Conservation (phyloP, 2,797 vertebrate genomes). For the Rhadinocentrus ornatus region DNA sequence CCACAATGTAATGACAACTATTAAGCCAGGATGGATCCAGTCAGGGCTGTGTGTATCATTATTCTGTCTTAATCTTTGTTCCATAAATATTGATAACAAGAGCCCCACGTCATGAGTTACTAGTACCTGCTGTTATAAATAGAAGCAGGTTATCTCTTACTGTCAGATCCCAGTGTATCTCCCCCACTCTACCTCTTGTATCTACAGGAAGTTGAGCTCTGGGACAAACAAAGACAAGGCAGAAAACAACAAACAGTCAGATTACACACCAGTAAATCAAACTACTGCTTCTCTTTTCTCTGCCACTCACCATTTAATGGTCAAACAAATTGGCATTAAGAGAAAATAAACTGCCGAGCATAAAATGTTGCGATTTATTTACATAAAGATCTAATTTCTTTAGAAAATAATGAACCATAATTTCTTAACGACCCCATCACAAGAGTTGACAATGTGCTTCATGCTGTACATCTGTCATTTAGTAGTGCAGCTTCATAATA, state of each 20-base stretch:
- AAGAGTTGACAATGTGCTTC: constrained; percentile 65
- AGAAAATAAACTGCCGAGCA: neutral
- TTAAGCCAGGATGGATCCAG: constrained; percentile 79
- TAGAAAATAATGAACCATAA: constrained; percentile 11
- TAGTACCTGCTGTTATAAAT: constrained; percentile 85
- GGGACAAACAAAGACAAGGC: constrained; percentile 63
- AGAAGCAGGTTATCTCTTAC: constrained; percentile 77
- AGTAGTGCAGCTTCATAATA: constrained; percentile 68
- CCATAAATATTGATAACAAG: constrained; percentile 87
- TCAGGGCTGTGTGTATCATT: constrained; percentile 73
- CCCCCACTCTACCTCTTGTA: constrained; percentile 52
- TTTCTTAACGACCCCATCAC: constrained; percentile 34
- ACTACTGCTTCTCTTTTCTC: neutral
- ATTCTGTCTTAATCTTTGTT: constrained; percentile 83
- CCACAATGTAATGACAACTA: constrained; percentile 80
- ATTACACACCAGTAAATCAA: constrained; percentile 52
- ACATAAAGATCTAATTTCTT: constrained; percentile 8
- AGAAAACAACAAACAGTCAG: constrained; percentile 63
- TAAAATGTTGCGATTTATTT: constrained; percentile 22
- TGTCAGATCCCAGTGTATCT: constrained; percentile 60
- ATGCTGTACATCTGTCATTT: constrained; percentile 68
- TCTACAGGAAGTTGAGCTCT: constrained; percentile 72
- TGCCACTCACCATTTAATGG: neutral
- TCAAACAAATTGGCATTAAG: constrained; percentile 17
- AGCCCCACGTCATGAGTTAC: constrained; percentile 81